A percentile compares a stretch with the other conserved stretches of the same genome.
These are phyloP conservation scores for Lerista edwardsae DNA, from an alignment of 2,797 vertebrate genomes.

Conservation along the genomic window DNA sequence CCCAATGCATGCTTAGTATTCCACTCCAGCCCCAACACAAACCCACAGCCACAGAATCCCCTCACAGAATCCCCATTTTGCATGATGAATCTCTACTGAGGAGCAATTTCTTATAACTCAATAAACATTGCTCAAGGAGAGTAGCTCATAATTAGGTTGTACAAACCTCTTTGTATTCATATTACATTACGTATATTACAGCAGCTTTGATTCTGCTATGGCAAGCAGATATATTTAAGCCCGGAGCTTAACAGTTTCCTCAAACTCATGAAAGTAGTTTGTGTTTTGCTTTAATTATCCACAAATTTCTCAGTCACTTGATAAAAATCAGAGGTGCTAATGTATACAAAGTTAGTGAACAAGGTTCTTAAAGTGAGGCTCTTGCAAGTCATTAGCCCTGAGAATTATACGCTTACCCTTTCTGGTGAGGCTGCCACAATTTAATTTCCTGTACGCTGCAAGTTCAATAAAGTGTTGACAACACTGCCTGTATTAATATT, in stretches of 20 bases:
- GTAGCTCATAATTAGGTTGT: constrained; percentile 32
- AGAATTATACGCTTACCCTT: constrained; percentile 65
- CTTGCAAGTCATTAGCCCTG: constrained; percentile 63
- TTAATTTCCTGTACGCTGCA: constrained; percentile 75
- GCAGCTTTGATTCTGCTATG: constrained; percentile 34
- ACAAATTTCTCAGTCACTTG: constrained; percentile 57
- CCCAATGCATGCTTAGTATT: neutral
- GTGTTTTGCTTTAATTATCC: constrained; percentile 41
- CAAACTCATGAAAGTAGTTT: constrained; percentile 52
- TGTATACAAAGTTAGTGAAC: constrained; percentile 41
- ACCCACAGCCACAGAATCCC: too few relatives aligned
- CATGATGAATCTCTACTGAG: neutral
- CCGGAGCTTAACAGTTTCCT: constrained; percentile 24
- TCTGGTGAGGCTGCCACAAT: constrained; percentile 65
- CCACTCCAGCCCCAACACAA: neutral
- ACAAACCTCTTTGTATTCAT: too few relatives aligned
- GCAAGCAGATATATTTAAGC: constrained; percentile 42
- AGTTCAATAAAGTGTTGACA: constrained; percentile 62
- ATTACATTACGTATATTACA: constrained; percentile 32
- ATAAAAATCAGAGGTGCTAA: constrained; percentile 64
- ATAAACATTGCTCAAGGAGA: constrained; percentile 12
- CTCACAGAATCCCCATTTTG: neutral
- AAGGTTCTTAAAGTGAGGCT: constrained; percentile 48
- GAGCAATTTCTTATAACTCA: neutral
- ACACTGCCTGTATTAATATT: constrained; percentile 43